phyloP scores from a whole-genome alignment of 2,888 invertebrate species.

The Cylindroiulus punctatus region DNA sequence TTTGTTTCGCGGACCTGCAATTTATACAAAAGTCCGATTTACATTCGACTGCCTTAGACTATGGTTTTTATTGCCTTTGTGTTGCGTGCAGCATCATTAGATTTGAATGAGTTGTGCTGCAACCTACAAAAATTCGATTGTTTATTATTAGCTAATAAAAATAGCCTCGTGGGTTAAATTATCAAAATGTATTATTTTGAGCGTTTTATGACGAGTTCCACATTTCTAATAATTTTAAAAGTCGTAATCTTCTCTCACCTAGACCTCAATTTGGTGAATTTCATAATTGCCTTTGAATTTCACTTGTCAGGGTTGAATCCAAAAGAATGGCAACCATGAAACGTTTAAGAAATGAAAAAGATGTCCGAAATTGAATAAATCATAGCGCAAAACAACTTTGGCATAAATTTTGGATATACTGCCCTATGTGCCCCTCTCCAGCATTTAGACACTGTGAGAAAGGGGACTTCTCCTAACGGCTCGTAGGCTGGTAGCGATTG shows the following conservation, averaged over 20 bases:
- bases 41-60: background rate
- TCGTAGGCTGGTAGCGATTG: too few relatives aligned
- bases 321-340: background rate
- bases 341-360: background rate
- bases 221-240: background rate
- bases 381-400: too few relatives aligned
- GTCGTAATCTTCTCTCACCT: background rate
- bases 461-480: too few relatives aligned
- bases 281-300: background rate
- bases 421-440: too few relatives aligned
- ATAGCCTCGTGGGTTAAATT: background rate
- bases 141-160: background rate
- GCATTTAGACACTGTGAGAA: too few relatives aligned
- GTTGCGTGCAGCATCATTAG: background rate
- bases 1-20: background rate
- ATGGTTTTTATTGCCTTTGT: background rate
- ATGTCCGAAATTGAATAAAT: background rate
- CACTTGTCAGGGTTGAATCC: background rate
- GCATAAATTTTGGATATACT: too few relatives aligned
- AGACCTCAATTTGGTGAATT: background rate
- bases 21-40: background rate
- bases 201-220: background rate
- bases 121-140: background rate
- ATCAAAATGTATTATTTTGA: background rate
- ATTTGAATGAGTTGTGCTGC: background rate